These are phyloP conservation scores for Exephanes ischioxanthus DNA, from an alignment of 2,888 invertebrate species.

Conservation along the genomic window DNA sequence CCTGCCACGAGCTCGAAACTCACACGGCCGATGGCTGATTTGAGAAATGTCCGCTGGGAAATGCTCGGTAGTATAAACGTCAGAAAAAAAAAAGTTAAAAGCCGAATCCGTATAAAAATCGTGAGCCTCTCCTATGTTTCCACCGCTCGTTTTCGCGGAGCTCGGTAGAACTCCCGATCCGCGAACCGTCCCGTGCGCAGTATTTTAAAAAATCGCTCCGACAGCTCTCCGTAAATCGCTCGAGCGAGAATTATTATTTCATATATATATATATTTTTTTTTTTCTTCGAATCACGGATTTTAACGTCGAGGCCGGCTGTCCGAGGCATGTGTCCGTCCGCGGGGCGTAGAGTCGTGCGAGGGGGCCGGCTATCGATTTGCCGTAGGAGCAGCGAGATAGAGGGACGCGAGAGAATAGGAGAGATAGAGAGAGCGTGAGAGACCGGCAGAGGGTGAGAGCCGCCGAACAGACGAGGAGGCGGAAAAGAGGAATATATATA, in stretches of 20 bases:
- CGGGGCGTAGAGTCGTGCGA: slow-evolving; percentile 21
- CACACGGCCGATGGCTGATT: background rate
- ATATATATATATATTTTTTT: too few species aligned
- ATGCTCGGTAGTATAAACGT: background rate
- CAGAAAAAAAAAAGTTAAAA: background rate
- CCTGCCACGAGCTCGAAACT: background rate
- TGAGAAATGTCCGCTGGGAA: background rate
- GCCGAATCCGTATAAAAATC: too few species aligned
- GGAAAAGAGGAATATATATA: slow-evolving; percentile 32
- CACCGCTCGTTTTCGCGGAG: too few species aligned
- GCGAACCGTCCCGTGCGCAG: too few species aligned
- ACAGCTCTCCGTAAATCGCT: too few species aligned
- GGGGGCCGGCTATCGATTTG: slow-evolving; percentile 79
- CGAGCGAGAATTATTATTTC: too few species aligned
- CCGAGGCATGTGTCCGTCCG: slow-evolving; percentile 24
- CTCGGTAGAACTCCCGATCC: too few species aligned
- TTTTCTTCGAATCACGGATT: too few species aligned
- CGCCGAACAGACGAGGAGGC: slow-evolving; percentile 63
- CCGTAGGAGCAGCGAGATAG: slow-evolving; percentile 74
- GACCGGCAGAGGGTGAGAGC: slow-evolving; percentile 46
- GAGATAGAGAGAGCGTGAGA: slow-evolving; percentile 44
- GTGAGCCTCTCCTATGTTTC: too few species aligned
- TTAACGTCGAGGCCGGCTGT: slow-evolving; percentile 38
- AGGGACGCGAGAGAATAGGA: slow-evolving; percentile 69
- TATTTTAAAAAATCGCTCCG: too few species aligned